phyloP scores from a whole-genome alignment of 2,113 vertebrate genomes.

The Hippolais icterina region DNA sequence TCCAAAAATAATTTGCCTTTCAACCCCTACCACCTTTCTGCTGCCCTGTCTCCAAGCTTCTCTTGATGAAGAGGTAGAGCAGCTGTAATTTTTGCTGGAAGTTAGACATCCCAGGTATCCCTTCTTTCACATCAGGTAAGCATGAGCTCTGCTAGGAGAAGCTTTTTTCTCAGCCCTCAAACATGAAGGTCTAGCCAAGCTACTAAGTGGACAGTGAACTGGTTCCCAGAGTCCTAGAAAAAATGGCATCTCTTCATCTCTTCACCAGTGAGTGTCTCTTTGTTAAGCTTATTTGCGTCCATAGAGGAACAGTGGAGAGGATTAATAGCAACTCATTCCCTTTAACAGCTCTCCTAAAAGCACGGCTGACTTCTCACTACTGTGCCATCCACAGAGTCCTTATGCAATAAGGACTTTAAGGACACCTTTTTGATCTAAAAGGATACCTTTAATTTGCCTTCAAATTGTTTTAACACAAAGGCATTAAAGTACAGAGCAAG shows the following conservation, averaged over 20 bases:
- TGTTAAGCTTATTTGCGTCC: neutral
- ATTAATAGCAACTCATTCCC: neutral
- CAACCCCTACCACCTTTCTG: neutral
- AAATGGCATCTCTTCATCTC: neutral
- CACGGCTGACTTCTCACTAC: neutral
- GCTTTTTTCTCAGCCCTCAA: neutral
- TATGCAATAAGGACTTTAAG: neutral
- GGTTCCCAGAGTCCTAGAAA: neutral
- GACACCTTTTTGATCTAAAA: neutral
- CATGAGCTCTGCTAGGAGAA: neutral
- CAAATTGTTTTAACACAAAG: neutral
- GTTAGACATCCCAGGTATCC: neutral
- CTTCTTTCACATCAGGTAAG: neutral
- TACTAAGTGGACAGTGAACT: neutral
- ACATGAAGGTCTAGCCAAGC: neutral
- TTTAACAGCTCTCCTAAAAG: neutral
- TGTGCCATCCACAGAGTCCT: neutral
- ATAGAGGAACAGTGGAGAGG: neutral
- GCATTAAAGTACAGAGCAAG: neutral
- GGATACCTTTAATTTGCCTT: neutral
- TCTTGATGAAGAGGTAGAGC: neutral
- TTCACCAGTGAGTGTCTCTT: neutral
- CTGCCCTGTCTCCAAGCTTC: neutral
- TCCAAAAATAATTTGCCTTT: neutral
- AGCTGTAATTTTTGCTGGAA: neutral